phyloP scores from a whole-genome alignment of 2,888 invertebrate genomes.

The Sepiola atlantica region DNA sequence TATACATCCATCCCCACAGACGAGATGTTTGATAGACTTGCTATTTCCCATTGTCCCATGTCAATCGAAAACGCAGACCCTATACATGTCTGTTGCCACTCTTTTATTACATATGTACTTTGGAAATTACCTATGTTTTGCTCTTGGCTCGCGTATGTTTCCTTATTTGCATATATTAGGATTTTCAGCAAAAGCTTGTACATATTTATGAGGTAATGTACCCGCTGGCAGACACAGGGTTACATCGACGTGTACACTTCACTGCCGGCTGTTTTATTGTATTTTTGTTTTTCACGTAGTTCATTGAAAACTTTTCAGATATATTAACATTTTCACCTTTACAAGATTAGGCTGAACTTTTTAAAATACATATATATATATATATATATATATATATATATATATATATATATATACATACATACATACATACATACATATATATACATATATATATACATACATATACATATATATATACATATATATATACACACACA shows the following conservation, averaged over 20 bases:
- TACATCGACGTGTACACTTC: neutral
- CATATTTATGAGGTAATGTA: neutral
- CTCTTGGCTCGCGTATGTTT: neutral
- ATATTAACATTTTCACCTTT: neutral
- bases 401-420: neutral
- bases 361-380: neutral
- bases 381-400: neutral
- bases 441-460: neutral
- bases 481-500: neutral
- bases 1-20: neutral
- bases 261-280: neutral
- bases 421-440: neutral
- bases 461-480: neutral
- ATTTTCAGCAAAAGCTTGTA: neutral
- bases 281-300: neutral
- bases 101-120: neutral
- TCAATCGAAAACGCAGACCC: neutral
- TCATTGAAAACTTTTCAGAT: neutral
- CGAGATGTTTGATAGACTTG: neutral
- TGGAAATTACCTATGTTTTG: neutral
- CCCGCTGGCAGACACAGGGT: neutral
- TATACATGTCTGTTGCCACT: neutral
- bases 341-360: neutral
- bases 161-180: neutral
- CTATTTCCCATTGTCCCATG: neutral